These are phyloP conservation scores for Lerista edwardsae DNA, from an alignment of 2,797 vertebrate genomes.

Conservation along the genomic window DNA sequence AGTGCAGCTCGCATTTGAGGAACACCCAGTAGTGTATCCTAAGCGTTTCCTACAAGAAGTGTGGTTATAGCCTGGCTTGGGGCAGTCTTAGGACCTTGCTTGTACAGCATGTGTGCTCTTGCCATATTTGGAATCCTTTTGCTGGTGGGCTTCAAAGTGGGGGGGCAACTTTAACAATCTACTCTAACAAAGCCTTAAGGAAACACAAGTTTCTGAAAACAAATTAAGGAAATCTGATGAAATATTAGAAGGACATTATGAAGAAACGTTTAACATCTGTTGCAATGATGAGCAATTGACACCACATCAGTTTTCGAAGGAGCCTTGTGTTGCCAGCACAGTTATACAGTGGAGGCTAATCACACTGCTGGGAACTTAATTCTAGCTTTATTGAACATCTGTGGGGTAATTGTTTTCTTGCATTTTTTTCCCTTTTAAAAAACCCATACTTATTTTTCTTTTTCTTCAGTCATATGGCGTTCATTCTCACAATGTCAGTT, in stretches of 20 bases:
- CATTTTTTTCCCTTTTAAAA: neutral
- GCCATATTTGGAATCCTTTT: constrained; percentile 1
- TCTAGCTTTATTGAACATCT: constrained; percentile 59
- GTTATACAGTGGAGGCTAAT: constrained; percentile 50
- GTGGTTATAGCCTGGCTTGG: constrained; percentile 19
- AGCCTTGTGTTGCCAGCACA: constrained; percentile 40
- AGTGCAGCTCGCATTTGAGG: neutral
- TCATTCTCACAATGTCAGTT: neutral
- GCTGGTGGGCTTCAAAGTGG: neutral
- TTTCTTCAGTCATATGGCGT: constrained; percentile 32
- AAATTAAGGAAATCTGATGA: constrained; percentile 8
- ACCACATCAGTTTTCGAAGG: constrained; percentile 39
- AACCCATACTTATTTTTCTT: neutral
- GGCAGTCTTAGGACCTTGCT: neutral
- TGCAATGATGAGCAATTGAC: constrained; percentile 53
- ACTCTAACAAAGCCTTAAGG: constrained; percentile 28
- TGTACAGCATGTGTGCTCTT: neutral
- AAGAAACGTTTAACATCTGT: constrained; percentile 55
- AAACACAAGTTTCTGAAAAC: constrained; percentile 33
- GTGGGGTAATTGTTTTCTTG: constrained; percentile 49
- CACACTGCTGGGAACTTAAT: constrained; percentile 47
- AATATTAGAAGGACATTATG: constrained; percentile 37
- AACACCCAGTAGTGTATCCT: neutral
- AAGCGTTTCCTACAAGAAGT: neutral
- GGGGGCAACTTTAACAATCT: neutral